Evolutionary conservation across 2,888 invertebrate genomes (phyloP), one percentile per base, ranked within the genome.

Genomic region (Caenorhabditis parvicauda): DNA sequence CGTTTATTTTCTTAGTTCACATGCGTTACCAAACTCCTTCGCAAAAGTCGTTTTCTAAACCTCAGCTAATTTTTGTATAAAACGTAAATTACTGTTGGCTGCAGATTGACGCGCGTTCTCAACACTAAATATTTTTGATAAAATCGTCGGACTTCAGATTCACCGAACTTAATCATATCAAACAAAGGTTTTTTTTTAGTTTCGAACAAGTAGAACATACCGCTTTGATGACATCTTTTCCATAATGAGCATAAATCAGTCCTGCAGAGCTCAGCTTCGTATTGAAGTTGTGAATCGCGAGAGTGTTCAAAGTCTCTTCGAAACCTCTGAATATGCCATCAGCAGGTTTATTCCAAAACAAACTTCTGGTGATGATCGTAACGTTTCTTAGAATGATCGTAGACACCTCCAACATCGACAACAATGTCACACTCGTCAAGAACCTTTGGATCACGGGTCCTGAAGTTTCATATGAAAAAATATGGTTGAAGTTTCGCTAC

Each of bases 311-410:
- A 0, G 82, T 80, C 37, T 84, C 82, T 14, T 56, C 71, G 71
- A 84, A 85, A 27, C 77, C 79, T 50, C 84, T 84, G 67, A 43
- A 73, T 5, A 59, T 7, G n/a, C 12, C 12, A 44, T 43, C 9
- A n/a, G n/a, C n/a, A 42, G 12, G 21, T 12, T 14, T 14, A 32
- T 32, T 32, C 9, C 35, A 32, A 32, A n/a, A n/a, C n/a, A n/a
- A n/a, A 86, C 86, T 83, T 87, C 83, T 98, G 96, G 82, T 98
- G 98, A 82, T 98, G 98, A 82, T 98, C 98, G 82, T 89, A 98
- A 62, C 89, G 86, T 61, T 88, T 87, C 56, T 82, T 87, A 0
- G 84, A 83, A 52, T 89, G 89, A 82, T 94, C 87, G 82, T 89
- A 98, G 17, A 86, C 86, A 0, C 88, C 89, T 2, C 96, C 96